Evolutionary conservation across 2,797 vertebrate species (phyloP).

Genomic region (Anabas testudineus): DNA sequence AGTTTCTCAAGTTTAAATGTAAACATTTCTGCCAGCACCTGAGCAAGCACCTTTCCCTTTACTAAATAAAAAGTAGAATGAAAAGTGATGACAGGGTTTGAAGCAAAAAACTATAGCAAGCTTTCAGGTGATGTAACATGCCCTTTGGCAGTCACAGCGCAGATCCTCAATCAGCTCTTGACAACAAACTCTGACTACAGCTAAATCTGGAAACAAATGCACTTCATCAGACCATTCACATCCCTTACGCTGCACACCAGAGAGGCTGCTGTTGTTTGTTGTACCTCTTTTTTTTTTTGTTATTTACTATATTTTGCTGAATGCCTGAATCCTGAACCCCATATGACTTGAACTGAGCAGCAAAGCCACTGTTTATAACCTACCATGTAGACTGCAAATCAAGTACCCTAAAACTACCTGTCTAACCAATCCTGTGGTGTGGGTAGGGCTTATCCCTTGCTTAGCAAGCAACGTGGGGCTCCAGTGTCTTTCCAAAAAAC

Average conservation of each 20-base stretch:
- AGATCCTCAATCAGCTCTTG: slow-evolving; percentile 45
- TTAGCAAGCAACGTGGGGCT: no score
- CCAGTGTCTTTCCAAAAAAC: no score
- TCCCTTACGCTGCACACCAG: slow-evolving; percentile 16
- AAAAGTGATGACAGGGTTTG: slow-evolving; percentile 51
- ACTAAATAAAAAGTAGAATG: slow-evolving; percentile 41
- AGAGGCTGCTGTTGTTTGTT: slow-evolving; percentile 1
- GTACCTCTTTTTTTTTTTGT: neutral
- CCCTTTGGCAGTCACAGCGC: slow-evolving; percentile 37
- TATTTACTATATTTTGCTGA: neutral
- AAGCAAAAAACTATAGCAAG: slow-evolving; percentile 19
- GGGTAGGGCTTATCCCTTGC: no score
- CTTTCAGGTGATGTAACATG: slow-evolving; percentile 42
- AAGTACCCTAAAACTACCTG: neutral
- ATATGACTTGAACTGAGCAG: neutral
- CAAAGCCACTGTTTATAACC: neutral
- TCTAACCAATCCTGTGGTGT: neutral
- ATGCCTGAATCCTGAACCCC: slow-evolving; percentile 4
- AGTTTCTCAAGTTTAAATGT: slow-evolving; percentile 38
- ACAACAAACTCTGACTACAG: slow-evolving; percentile 43
- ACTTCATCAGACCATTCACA: slow-evolving; percentile 20
- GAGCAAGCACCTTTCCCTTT: slow-evolving; percentile 41
- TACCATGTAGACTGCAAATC: neutral
- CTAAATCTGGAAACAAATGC: slow-evolving; percentile 49
- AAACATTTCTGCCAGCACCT: slow-evolving; percentile 32